Conservation (phyloP, 2,888 invertebrate species). For the Deladenus siricidicola region DNA sequence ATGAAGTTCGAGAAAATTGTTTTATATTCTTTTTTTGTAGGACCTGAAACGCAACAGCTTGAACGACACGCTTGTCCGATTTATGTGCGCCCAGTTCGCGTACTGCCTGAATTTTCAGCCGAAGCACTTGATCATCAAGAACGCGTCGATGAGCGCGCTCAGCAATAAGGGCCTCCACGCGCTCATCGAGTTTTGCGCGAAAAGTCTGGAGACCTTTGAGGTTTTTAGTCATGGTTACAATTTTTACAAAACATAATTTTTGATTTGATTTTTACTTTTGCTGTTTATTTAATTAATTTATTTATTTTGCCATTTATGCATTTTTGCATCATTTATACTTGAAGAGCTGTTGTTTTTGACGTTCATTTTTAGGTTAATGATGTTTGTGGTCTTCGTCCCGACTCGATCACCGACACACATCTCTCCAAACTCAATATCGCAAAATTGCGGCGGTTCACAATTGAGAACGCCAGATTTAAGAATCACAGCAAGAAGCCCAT, state of each 20-base stretch:
- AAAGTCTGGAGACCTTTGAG: background rate
- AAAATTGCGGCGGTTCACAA: background rate
- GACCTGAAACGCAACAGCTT: background rate
- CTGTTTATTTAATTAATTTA: no score
- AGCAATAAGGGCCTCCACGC: background rate
- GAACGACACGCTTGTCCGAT: background rate
- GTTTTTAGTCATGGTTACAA: background rate
- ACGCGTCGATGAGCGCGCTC: background rate
- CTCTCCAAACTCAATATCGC: background rate
- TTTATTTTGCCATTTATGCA: no score
- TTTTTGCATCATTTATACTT: background rate
- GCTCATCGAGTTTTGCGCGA: background rate
- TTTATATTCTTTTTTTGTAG: no score
- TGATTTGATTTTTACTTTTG: background rate
- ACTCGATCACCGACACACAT: slow-evolving; percentile 1
- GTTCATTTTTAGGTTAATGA: background rate
- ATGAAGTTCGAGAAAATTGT: no score
- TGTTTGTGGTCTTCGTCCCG: background rate
- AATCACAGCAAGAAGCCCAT: background rate
- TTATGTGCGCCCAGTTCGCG: background rate
- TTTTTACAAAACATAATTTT: background rate
- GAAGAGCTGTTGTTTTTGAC: background rate
- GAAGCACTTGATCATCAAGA: background rate
- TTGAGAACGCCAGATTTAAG: background rate
- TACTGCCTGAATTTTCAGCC: background rate